phyloP scores from a whole-genome alignment of 2,113 vertebrate genomes.

The Chaetorhynchus papuensis region DNA sequence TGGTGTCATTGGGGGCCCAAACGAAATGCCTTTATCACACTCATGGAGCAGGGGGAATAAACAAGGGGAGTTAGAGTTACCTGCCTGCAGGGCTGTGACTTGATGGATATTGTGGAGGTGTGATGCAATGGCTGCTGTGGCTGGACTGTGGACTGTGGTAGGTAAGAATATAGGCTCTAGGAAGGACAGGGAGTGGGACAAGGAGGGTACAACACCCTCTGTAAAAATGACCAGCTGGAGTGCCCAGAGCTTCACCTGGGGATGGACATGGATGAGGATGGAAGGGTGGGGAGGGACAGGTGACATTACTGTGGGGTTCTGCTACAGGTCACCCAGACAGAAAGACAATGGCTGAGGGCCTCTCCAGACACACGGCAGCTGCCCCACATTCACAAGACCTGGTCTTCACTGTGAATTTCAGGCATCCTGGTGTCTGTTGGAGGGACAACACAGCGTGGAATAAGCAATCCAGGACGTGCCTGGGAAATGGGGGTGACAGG shows the following conservation, averaged over 20 bases:
- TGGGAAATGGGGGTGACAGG: neutral
- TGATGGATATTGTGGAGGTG: neutral
- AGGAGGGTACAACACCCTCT: neutral
- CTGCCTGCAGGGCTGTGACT: neutral
- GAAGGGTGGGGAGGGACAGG: neutral
- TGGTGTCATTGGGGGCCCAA: accelerated
- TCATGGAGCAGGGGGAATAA: neutral
- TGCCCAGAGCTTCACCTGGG: neutral
- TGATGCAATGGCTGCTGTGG: neutral
- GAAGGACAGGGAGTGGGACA: neutral
- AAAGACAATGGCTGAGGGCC: neutral
- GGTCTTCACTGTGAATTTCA: neutral
- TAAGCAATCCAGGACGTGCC: neutral
- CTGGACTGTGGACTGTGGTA: accelerated
- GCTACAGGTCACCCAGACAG: neutral
- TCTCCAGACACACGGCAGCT: neutral
- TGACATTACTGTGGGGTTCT: neutral
- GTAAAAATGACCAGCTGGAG: neutral
- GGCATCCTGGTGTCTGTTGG: neutral
- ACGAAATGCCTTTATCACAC: neutral
- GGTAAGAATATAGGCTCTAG: neutral
- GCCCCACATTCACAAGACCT: neutral
- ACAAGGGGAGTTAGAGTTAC: neutral
- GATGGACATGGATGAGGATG: neutral
- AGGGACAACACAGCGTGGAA: neutral